Percentiles rank a stretch among this genome's conserved stretches.
phyloP scores from a whole-genome alignment of 1,140 invertebrate species.

The Tetramorium parvispinum region DNA sequence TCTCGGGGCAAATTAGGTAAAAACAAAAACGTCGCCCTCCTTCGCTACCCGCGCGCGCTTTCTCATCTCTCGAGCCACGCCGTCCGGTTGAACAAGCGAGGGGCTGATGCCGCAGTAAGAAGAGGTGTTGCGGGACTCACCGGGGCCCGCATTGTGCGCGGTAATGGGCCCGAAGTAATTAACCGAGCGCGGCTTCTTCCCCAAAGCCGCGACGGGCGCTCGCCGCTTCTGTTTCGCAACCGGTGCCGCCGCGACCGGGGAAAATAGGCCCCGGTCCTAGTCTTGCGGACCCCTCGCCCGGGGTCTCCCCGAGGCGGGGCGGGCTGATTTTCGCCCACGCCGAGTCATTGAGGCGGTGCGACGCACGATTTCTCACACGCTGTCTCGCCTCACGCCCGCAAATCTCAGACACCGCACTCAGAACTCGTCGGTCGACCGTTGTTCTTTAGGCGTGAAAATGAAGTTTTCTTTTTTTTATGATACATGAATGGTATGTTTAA shows the following conservation, averaged over 20 bases:
- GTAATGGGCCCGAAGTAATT: conserved; percentile 79
- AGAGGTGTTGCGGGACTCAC: conserved; percentile 71
- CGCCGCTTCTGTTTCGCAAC: conserved; percentile 56
- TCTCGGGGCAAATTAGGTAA: conserved; percentile 78
- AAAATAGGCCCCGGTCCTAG: conserved; percentile 45
- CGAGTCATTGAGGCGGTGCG: conserved; percentile 48
- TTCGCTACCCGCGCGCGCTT: not conserved
- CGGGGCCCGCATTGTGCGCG: conserved; percentile 64
- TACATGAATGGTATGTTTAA: not conserved
- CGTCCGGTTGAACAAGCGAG: conserved; percentile 35
- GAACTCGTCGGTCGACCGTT: not conserved
- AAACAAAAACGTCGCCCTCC: conserved; percentile 78
- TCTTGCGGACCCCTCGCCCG: not conserved
- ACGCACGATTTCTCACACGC: conserved; percentile 51
- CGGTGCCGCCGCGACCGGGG: conserved; percentile 33
- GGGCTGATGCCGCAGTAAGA: conserved; percentile 41
- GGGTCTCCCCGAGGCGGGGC: not conserved
- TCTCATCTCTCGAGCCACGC: conserved; percentile 53
- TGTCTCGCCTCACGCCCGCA: conserved; percentile 6
- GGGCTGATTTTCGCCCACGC: conserved; percentile 50
- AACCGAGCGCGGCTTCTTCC: conserved; percentile 61
- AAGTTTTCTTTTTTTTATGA: not conserved
- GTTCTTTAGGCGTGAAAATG: not conserved
- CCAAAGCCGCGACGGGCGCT: conserved; percentile 12
- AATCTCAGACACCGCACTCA: conserved; percentile 6